Base-by-base conservation (phyloP, 37 sponge, comb jelly and placozoan genomes). In the Diacarnus erythraeanus region DNA sequence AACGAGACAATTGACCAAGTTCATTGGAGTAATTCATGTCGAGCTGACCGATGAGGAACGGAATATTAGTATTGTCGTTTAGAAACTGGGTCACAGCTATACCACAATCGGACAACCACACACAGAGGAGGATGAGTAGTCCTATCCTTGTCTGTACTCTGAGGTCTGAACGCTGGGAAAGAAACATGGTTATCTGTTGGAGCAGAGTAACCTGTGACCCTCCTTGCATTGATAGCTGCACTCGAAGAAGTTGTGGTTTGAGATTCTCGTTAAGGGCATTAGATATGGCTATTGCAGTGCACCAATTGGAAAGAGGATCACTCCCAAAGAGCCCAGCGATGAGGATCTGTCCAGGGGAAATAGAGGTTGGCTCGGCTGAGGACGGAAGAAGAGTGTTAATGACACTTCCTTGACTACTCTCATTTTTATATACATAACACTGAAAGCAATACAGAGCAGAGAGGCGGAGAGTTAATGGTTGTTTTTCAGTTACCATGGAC, bases 401-500 rank as follows among this genome's bases (percentile, higher is more conserved):
- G 27, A 97, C 80, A n/a, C 83, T 58, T 3, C 75, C 80, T 65
- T 97, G 97, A 8, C 88, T 79, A n/a, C 51, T 78, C 36, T 77
- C 80, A 75, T 93, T 91, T 65, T 91, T 91, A 70, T 73, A 91
- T 33, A 97, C 73, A 27, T 79, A 97, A 38, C 92, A 82, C 75
- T 94, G 90, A 64, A 97, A 87, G 79, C 97, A 97, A 77, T 97
- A 97, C 42, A 97, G 82, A 35, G 97, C 92, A 2, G 97, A 90
- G 38, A 88, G 60, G 1, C 94, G 73, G 10, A 91, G 70, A 0
- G 64, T 31, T n/a, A 92, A 71, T 0, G 90, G 87, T 47, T 94
- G 94, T 78, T 97, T 97, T 59, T 97, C 97, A 21, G 89, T 85
- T 33, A 94, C 92, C 94, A 97, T 94, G 42, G 90, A 92, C 92